phyloP scores from a whole-genome alignment of 2,888 invertebrate species.

The Poecilus cupreus region DNA sequence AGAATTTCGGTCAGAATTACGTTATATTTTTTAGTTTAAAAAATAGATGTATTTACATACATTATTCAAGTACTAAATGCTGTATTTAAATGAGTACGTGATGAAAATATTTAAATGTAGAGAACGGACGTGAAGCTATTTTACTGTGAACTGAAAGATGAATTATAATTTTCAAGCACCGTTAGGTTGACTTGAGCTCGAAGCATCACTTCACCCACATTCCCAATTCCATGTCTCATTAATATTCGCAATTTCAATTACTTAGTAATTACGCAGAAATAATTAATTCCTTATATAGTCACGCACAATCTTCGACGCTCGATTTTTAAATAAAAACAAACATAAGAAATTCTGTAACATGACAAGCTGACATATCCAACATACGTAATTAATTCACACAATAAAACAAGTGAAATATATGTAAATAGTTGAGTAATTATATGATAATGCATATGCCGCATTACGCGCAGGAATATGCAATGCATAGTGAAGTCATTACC shows the following conservation, averaged over 20 bases:
- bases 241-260: not conserved
- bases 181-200: too few relatives aligned
- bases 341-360: not conserved
- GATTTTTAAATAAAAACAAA: not conserved
- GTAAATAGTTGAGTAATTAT: slow-evolving; percentile 35
- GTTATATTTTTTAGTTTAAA: too few relatives aligned
- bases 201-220: not conserved
- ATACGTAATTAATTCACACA: not conserved
- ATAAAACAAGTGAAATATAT: slow-evolving; percentile 16
- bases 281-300: not conserved
- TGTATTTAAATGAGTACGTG: not conserved
- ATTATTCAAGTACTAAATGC: not conserved
- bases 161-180: too few relatives aligned
- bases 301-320: not conserved
- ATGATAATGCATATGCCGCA: slow-evolving; percentile 25
- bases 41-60: not conserved
- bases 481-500: slow-evolving; percentile 19
- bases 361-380: not conserved
- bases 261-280: not conserved
- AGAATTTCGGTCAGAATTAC: not conserved
- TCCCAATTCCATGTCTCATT: not conserved
- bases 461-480: not conserved
- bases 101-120: too few relatives aligned
- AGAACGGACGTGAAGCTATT: too few relatives aligned
- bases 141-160: too few relatives aligned